Base-by-base conservation (phyloP, 2,113 vertebrate genomes). In the Ibidorhyncha struthersii region DNA sequence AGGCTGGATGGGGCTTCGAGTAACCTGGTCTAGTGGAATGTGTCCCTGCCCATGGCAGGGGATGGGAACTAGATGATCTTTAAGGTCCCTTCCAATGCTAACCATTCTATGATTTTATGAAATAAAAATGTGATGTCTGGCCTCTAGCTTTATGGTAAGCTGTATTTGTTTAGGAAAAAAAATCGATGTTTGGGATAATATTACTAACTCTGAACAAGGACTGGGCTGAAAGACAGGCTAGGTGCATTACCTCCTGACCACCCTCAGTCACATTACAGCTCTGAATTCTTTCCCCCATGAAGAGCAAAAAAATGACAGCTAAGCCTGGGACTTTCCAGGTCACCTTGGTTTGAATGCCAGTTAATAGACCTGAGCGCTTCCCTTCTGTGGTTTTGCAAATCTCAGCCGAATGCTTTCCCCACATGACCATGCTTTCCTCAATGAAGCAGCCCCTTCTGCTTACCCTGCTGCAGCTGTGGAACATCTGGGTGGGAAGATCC, bases 401-500 rank as follows among this genome's bases (percentile, higher is more conserved):
- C 82, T 91, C 88, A 82, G 43, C 22, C 2, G 7, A 90, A 53
- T 21, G 10, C 26, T 61, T 87, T 85, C 70, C 59, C 47, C 45
- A 61, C 40, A 29, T 6, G 41, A 53, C 36, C 3, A 3, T 9
- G 4, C 45, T 66, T 90, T 92, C 77, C 72, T 81, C 76, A 86
- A 3, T 32, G 84, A 61, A 70, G 43, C 67, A 88, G 79, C 18
- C 38, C 13, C 16, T 67, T 74, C 47, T 84, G 41, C 76, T 67
- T 90, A 14, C 72, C 56, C 63, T 47, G 18, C 58, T 95, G 82
- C 97, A 97, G 94, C 94, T 97, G 94, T 71, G 30, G 52, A 95
- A 96, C 93, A 97, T 88, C 87, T 92, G 93, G 80, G 90, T 91
- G 92, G 89, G 91, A 95, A 92, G 81, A 90, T 59, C 67, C 65